Evolutionary conservation across 2,797 vertebrate species (phyloP).

Genomic region (Pseudopleuronectes americanus): DNA sequence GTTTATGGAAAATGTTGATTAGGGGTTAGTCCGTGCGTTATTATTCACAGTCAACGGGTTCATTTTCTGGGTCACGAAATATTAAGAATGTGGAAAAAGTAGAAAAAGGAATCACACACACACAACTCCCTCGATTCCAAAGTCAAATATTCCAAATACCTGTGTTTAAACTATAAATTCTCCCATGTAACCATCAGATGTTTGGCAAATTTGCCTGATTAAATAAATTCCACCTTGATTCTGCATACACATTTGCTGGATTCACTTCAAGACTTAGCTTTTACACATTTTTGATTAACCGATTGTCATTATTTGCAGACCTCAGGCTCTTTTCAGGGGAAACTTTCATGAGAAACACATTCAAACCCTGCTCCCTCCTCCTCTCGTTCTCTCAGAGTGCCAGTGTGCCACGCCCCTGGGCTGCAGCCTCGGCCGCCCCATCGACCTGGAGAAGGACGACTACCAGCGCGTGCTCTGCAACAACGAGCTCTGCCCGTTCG

Average conservation of each 20-base stretch:
- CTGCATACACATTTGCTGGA: no score
- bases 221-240: no score
- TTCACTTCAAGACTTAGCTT: no score
- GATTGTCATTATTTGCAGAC: background rate
- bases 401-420: conserved; percentile 94
- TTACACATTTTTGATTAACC: no score
- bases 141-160: background rate
- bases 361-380: conserved; percentile 10
- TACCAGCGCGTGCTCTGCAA: conserved; percentile 98
- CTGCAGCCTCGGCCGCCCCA: conserved; percentile 90
- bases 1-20: no score
- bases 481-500: conserved; percentile 93
- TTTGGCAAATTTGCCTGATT: no score
- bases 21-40: no score
- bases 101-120: background rate
- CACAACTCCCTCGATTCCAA: background rate
- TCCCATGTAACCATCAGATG: no score
- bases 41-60: no score
- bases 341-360: no score
- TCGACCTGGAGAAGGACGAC: conserved; percentile 97
- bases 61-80: background rate
- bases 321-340: background rate
- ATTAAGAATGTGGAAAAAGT: background rate
- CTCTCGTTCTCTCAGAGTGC: conserved; percentile 82
- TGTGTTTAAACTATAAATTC: no score